Evolutionary conservation across 2,888 invertebrate genomes (phyloP).

Genomic region (Mesorhabditis spiculigera): DNA sequence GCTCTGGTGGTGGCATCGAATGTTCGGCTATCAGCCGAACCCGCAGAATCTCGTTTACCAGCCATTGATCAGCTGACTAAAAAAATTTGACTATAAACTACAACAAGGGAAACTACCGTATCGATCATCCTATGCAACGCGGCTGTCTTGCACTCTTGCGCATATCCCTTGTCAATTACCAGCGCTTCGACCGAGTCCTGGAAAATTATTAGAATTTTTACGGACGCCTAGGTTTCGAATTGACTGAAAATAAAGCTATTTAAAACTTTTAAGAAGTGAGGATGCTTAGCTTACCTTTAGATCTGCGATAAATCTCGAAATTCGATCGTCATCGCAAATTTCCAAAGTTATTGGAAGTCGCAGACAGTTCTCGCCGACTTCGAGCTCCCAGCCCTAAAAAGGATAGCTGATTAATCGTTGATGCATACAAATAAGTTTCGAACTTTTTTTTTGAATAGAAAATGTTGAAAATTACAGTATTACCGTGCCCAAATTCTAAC

Average conservation of each 20-base stretch:
- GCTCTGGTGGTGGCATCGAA: neutral
- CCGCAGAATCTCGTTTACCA: neutral
- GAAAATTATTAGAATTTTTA: neutral
- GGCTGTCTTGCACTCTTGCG: neutral
- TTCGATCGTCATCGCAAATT: neutral
- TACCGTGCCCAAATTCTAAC: no score
- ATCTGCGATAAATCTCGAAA: neutral
- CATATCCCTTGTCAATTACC: neutral
- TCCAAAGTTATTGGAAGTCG: neutral
- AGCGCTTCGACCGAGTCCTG: neutral
- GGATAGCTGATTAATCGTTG: no score
- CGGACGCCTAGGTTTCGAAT: neutral
- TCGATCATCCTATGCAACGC: neutral
- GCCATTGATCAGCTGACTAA: neutral
- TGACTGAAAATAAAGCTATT: neutral
- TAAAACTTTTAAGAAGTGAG: neutral
- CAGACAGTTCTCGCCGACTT: neutral
- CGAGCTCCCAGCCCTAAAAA: neutral
- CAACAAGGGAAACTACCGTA: neutral
- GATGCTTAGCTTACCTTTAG: neutral
- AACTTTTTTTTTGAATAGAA: no score
- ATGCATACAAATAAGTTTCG: no score
- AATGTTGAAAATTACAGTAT: no score
- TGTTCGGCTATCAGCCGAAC: neutral
- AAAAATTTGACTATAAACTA: neutral